Conservation (phyloP, 2,113 vertebrate genomes). For the Colossoma macropomum region DNA sequence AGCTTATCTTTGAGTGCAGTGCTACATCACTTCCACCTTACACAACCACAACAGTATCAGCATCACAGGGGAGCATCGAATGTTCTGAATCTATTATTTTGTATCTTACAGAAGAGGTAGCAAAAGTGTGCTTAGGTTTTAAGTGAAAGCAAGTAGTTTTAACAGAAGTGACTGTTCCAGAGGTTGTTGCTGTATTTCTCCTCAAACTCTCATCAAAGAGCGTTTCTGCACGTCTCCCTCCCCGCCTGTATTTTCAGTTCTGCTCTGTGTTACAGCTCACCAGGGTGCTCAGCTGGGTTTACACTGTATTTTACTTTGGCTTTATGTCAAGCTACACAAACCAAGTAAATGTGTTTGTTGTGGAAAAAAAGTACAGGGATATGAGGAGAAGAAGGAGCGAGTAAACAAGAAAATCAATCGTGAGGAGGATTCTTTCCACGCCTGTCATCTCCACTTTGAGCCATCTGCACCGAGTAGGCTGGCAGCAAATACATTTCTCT, state of each 20-base stretch:
- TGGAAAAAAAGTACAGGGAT: background rate
- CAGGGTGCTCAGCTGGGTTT: background rate
- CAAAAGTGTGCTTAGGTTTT: background rate
- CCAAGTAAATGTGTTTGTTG: slow-evolving; percentile 22
- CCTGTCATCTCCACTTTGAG: slow-evolving; percentile 42
- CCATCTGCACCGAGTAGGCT: slow-evolving; percentile 18
- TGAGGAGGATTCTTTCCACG: slow-evolving; percentile 13
- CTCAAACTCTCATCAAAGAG: slow-evolving; percentile 28
- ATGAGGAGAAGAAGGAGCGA: background rate
- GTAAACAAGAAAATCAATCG: slow-evolving; percentile 32
- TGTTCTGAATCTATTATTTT: background rate
- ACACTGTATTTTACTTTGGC: background rate
- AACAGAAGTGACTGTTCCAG: background rate
- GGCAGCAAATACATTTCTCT: slow-evolving; percentile 15
- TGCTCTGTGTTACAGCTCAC: slow-evolving; percentile 7
- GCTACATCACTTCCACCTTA: background rate
- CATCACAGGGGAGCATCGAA: background rate
- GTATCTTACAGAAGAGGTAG: background rate
- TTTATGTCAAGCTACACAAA: slow-evolving; percentile 14
- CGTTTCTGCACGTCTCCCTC: background rate
- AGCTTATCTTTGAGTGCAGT: background rate
- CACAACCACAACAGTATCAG: background rate
- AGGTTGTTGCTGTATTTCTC: background rate
- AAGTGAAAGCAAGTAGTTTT: background rate
- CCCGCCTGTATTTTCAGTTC: slow-evolving; percentile 7